These are phyloP conservation scores for Dynastes tityus DNA, from an alignment of 2,888 invertebrate genomes.

Conservation along the genomic window DNA sequence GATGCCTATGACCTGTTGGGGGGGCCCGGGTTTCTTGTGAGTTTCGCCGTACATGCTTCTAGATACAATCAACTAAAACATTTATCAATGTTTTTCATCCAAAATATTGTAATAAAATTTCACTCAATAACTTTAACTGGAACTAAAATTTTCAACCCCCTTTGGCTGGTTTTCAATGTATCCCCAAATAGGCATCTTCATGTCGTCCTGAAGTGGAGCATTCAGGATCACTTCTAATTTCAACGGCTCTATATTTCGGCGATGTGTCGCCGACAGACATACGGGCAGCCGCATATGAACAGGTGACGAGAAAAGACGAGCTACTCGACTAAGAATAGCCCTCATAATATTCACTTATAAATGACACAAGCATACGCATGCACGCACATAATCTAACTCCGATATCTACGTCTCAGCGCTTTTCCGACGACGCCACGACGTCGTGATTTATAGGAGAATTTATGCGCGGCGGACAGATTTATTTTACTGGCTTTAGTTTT, in stretches of 20 bases:
- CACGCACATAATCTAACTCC: slow-evolving; percentile 19
- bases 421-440: slow-evolving; percentile 27
- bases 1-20: too few relatives aligned
- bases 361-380: slow-evolving; percentile 53
- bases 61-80: too few relatives aligned
- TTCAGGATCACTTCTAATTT: slow-evolving; percentile 25
- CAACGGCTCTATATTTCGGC: slow-evolving; percentile 13
- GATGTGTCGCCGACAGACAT: slow-evolving; percentile 14
- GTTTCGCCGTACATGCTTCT: too few relatives aligned
- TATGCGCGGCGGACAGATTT: slow-evolving; percentile 28
- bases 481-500: slow-evolving; percentile 9
- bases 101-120: too few relatives aligned
- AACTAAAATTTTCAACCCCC: not conserved
- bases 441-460: slow-evolving; percentile 33
- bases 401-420: slow-evolving; percentile 32
- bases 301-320: slow-evolving; percentile 59
- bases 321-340: slow-evolving; percentile 57
- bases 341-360: slow-evolving; percentile 59
- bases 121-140: too few relatives aligned
- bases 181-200: not conserved
- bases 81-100: too few relatives aligned
- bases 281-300: slow-evolving; percentile 55
- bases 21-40: too few relatives aligned
- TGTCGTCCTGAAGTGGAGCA: not conserved
- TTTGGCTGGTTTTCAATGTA: not conserved